Percentiles rank a stretch among this genome's conserved stretches.
Conservation (phyloP, 2,797 vertebrate genomes). For the Rostrhamus sociabilis region DNA sequence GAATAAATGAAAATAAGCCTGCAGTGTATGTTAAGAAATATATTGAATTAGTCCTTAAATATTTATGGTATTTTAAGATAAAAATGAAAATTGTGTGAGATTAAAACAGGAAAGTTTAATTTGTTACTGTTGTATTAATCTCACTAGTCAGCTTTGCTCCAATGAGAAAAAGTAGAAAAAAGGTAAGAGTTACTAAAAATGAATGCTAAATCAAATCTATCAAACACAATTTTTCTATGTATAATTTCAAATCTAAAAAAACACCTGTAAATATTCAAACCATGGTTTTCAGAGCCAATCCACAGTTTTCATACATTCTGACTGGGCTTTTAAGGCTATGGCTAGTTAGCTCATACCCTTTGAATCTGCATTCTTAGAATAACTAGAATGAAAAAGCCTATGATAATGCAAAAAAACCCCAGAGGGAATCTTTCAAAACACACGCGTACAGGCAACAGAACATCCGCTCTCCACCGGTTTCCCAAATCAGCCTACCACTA, state of each 20-base stretch:
- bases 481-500: background rate
- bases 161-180: background rate
- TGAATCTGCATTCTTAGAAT: background rate
- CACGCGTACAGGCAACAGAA: background rate
- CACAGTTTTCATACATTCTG: background rate
- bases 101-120: background rate
- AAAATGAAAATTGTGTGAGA: background rate
- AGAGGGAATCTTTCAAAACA: background rate
- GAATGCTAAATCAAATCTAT: background rate
- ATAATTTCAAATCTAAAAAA: background rate
- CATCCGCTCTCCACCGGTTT: background rate
- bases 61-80: background rate
- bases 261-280: background rate
- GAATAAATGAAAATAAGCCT: background rate
- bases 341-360: background rate
- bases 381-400: background rate
- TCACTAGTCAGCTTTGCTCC: background rate
- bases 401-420: background rate
- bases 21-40: background rate
- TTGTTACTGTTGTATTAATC: background rate
- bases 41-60: background rate
- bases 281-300: background rate
- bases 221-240: background rate
- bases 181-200: background rate
- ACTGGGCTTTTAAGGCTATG: background rate